A percentile compares a stretch with the other conserved stretches of the same genome.
These are phyloP conservation scores for Champsocephalus esox DNA, from an alignment of 2,797 vertebrate genomes.

Conservation along the genomic window DNA sequence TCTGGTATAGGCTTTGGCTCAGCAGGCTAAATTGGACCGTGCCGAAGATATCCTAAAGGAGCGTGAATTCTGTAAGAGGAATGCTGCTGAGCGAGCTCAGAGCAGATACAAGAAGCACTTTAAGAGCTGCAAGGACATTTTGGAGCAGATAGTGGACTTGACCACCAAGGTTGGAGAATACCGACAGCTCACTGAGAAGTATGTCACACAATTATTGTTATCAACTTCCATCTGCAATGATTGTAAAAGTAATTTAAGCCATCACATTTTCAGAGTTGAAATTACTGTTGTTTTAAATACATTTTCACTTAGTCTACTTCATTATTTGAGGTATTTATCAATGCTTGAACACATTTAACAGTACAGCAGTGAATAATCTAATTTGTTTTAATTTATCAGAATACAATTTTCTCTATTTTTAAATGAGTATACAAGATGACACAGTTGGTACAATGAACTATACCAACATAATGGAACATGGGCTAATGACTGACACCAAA, in stretches of 20 bases:
- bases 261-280: not conserved
- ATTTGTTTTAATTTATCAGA: not conserved
- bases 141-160: conserved; percentile 91
- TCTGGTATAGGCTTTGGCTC: conserved; percentile 85
- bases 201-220: conserved; percentile 65
- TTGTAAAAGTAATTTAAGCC: not conserved
- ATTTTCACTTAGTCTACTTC: not conserved
- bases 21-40: conserved; percentile 85
- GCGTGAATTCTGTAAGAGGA: conserved; percentile 81
- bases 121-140: conserved; percentile 84
- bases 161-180: conserved; percentile 91
- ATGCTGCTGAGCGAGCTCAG: conserved; percentile 85
- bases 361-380: not conserved
- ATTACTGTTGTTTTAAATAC: conserved; percentile 2
- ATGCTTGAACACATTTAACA: conserved; percentile 3
- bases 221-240: not conserved
- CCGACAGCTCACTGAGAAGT: conserved; percentile 89
- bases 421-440: not conserved
- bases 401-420: not conserved
- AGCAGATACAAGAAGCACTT: conserved; percentile 87
- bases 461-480: not conserved
- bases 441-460: not conserved
- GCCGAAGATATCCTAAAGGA: conserved; percentile 86
- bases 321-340: conserved; percentile 9
- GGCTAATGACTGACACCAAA: not conserved